These are phyloP conservation scores for Drosophila parvula DNA, from an alignment of 1,140 invertebrate species.

Conservation along the genomic window DNA sequence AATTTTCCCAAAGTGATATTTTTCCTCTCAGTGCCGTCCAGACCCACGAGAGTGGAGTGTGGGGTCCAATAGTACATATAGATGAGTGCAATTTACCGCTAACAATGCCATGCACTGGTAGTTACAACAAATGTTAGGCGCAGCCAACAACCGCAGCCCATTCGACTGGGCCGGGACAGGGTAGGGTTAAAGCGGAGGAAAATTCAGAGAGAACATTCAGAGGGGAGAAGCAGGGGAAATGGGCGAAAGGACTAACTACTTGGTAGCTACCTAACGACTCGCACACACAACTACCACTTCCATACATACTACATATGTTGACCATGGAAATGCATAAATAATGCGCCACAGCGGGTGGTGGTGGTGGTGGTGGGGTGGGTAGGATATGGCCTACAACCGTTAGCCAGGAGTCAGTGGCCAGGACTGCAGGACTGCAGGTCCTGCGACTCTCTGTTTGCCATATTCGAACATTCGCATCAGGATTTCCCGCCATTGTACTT, in stretches of 20 bases:
- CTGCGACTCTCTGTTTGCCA: conserved; percentile 69
- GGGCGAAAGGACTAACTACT: conserved; percentile 65
- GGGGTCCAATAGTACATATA: conserved; percentile 67
- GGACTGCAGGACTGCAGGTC: conserved; percentile 33
- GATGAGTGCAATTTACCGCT: conserved; percentile 83
- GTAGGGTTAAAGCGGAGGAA: background rate
- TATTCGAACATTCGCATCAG: conserved; percentile 82
- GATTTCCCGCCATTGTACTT: conserved; percentile 81
- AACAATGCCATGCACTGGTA: conserved; percentile 80
- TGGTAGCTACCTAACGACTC: conserved; percentile 76
- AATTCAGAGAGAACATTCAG: background rate
- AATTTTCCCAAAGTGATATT: too few species aligned
- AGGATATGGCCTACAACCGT: conserved; percentile 70
- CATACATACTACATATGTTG: conserved; percentile 73
- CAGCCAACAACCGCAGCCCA: conserved; percentile 72
- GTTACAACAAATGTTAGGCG: conserved; percentile 81
- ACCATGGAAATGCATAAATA: conserved; percentile 82
- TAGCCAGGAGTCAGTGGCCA: conserved; percentile 53
- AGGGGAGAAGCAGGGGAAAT: background rate
- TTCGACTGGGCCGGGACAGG: conserved; percentile 1
- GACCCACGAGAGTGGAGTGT: conserved; percentile 16
- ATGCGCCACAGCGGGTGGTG: conserved; percentile 73
- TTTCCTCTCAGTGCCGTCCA: conserved; percentile 22
- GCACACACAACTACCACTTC: conserved; percentile 43
- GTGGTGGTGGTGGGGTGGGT: conserved; percentile 18